Evolutionary conservation across 1,140 invertebrate species (phyloP), one percentile per base, ranked within the genome.

Genomic region (Drosophila eugracilis): DNA sequence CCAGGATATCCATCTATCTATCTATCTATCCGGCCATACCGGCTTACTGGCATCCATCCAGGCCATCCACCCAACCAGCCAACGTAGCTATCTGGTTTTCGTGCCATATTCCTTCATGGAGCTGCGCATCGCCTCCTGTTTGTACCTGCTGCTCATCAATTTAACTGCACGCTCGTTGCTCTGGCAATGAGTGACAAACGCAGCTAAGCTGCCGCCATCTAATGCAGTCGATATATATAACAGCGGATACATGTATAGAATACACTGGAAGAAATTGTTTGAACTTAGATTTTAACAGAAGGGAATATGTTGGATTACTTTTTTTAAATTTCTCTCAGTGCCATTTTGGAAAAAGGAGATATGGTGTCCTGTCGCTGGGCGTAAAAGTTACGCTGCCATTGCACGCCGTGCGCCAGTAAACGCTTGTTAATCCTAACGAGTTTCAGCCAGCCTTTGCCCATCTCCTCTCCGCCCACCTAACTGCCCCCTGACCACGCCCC

Each of bases 361-460:
- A 36, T 7, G 52, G 53, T 36, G 22, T 77, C 34, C 28, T 60
- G 37, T 63, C 17, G 34, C 47, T 52, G 41, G 78, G 72, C 53
- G 66, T 59, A 58, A 66, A 60, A 76, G 66, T 72, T 62, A 39
- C 41, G 77, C 65, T 75, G 48, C 81, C 76, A 78, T 86, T 86
- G 79, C 79, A 79, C 75, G 71, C 79, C 60, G 62, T 75, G 74
- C 83, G 73, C 84, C 79, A 86, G 83, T 86, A 86, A 86, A 86
- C 83, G 83, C 83, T 86, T 86, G 83, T 86, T 86, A 86, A 86
- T 88, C 83, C 83, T 86, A 86, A 86, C 83, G 83, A 86, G 83
- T 86, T 88, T 88, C 74, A 69, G 66, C 50, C 62, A 26, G 30
- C 34, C 37, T 2, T 10, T 28, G 63, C 34, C 24, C 22, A 36